Evolutionary conservation across 2,888 invertebrate species (phyloP).

Genomic region (Dichetophora obliterata): DNA sequence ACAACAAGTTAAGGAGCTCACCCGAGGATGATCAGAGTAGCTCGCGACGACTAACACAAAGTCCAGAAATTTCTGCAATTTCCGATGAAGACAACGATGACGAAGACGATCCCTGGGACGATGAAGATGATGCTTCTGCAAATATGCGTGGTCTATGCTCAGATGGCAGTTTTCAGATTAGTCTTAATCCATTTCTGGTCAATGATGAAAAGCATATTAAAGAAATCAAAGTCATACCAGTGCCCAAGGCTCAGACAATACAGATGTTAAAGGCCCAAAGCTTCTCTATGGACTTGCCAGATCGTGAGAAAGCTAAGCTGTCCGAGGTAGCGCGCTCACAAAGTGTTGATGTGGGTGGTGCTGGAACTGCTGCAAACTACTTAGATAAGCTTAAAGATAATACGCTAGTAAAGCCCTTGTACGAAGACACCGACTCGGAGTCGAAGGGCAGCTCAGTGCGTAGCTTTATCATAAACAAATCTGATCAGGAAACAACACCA

Average conservation of each 20-base stretch:
- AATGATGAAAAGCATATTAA: slow-evolving; percentile 69
- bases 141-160: slow-evolving; percentile 45
- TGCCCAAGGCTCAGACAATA: slow-evolving; percentile 63
- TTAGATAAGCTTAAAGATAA: slow-evolving; percentile 63
- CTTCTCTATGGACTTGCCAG: slow-evolving; percentile 52
- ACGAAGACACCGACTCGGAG: slow-evolving; percentile 69
- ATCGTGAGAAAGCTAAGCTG: slow-evolving; percentile 47
- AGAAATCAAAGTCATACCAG: slow-evolving; percentile 67
- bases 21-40: slow-evolving; percentile 61
- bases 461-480: slow-evolving; percentile 65
- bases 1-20: slow-evolving; percentile 54
- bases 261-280: slow-evolving; percentile 59
- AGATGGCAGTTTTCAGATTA: slow-evolving; percentile 52
- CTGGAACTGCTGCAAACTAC: slow-evolving; percentile 53
- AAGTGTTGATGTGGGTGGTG: slow-evolving; percentile 52
- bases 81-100: slow-evolving; percentile 60
- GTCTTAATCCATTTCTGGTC: slow-evolving; percentile 59
- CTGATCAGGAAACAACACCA: slow-evolving; percentile 70
- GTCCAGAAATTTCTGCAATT: slow-evolving; percentile 61
- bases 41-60: slow-evolving; percentile 57
- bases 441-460: slow-evolving; percentile 67
- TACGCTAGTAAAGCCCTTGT: slow-evolving; percentile 59
- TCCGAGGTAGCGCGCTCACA: slow-evolving; percentile 52
- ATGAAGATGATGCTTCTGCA: slow-evolving; percentile 50
- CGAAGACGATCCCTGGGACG: slow-evolving; percentile 60